Evolutionary conservation across 2,113 vertebrate genomes (phyloP).

Genomic region (Oncorhynchus keta): DNA sequence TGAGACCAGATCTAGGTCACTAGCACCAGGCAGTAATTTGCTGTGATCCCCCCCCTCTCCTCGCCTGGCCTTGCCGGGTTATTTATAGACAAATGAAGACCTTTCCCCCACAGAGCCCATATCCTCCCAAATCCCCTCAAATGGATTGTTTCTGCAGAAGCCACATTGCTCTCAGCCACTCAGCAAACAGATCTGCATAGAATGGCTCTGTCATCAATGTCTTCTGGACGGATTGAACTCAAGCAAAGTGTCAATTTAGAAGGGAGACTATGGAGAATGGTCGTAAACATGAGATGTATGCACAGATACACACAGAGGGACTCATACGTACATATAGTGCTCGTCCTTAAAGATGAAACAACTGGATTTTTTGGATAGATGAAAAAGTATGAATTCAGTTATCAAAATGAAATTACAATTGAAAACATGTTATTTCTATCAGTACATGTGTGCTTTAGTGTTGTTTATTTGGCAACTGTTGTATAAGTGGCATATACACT

Average conservation of each 20-base stretch:
- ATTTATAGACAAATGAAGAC: conserved; percentile 73
- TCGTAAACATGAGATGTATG: too few species aligned
- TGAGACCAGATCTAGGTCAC: conserved; percentile 65
- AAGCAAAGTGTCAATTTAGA: background rate
- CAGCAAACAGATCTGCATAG: background rate
- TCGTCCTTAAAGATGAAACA: too few species aligned
- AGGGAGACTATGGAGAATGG: too few species aligned
- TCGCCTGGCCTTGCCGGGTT: conserved; percentile 27
- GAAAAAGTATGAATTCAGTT: too few species aligned
- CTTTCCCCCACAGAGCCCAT: conserved; percentile 53
- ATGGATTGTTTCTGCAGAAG: conserved; percentile 24
- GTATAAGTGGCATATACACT: too few species aligned
- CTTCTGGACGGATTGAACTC: background rate
- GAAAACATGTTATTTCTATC: too few species aligned
- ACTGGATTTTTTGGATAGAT: too few species aligned
- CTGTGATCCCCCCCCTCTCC: background rate
- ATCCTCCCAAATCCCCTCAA: conserved; percentile 50
- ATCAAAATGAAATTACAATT: too few species aligned
- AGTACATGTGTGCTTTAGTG: too few species aligned
- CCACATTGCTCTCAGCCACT: background rate
- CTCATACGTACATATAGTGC: too few species aligned
- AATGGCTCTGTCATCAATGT: background rate
- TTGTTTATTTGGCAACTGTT: too few species aligned
- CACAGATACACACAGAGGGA: too few species aligned
- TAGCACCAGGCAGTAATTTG: conserved; percentile 8